Conservation (phyloP, 2,797 vertebrate species). For the Cuculus canorus region DNA sequence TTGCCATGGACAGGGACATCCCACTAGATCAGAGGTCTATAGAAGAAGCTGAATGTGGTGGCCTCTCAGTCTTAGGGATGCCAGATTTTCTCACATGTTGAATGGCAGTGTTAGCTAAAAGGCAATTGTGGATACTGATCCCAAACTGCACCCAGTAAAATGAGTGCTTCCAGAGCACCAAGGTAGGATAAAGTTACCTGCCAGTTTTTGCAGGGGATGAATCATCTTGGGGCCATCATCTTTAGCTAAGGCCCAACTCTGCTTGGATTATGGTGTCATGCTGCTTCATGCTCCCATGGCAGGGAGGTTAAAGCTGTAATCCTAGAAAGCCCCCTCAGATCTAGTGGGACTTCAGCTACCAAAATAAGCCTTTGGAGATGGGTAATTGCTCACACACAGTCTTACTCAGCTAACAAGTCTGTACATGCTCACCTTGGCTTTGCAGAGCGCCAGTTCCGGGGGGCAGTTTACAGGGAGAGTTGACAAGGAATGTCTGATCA, state of each 20-base stretch:
- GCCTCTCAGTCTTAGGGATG: background rate
- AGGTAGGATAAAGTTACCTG: background rate
- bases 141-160: background rate
- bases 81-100: background rate
- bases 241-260: background rate
- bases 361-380: background rate
- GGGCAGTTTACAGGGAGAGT: background rate
- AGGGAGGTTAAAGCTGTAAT: background rate
- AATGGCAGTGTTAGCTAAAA: background rate
- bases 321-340: background rate
- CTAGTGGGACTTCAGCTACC: background rate
- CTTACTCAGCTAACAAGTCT: background rate
- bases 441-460: background rate
- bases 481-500: background rate
- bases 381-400: background rate
- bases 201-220: background rate
- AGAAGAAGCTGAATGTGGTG: background rate
- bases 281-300: background rate
- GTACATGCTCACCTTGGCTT: background rate
- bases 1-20: too few species aligned
- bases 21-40: too few species aligned
- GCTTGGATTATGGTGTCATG: background rate
- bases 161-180: background rate
- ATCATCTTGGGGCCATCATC: background rate
- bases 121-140: fast-evolving